Evolutionary conservation across 2,888 invertebrate genomes (phyloP), one percentile per base, ranked within the genome.

Genomic region (Strigamia crassipes): DNA sequence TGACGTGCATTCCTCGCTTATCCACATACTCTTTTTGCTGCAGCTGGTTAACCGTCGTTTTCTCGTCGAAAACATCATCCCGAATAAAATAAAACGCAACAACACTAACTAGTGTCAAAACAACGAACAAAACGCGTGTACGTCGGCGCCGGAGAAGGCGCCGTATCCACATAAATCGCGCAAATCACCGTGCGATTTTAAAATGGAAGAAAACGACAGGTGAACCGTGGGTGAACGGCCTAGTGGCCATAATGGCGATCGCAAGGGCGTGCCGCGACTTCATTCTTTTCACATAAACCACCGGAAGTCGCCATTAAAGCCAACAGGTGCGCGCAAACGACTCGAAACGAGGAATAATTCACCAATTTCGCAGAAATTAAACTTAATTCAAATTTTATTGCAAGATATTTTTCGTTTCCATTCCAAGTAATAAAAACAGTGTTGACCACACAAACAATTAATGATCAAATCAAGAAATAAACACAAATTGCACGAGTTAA

Each of bases 1-100:
- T 92, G 8, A 95, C 94, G 86, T 92, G 92, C 88, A 94, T 92
- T n/a, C 94, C 94, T 86, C 90, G 90, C 82, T 90, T 90, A 87
- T 94, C 93, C 31, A 93, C 90, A 87, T 93, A 93, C 84, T 93
- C 92, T 85, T 91, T 90, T 86, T 92, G 92, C 5, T 21, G 81
- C 10, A 81, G 81, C 4, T 82, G 80, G 12, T 34, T 78, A 18
- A 38, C 1, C 12, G 12, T 31, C 12, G 12, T 13, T n/a, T 34
- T 78, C 10, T n/a, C 27, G 1, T 27, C 18, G 15, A 78, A 34
- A 12, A 27, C 31, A 21, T 38, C 38, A 15, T 34, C 41, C 8
- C 34, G 34, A 31, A 78, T 23, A 5, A 46, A 46, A 46, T 46
- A 46, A 46, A 78, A 31, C 27, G 78, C 15, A 18, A 41, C 8